Percentiles rank a stretch among this genome's conserved stretches.
Evolutionary conservation across 2,888 invertebrate genomes (phyloP).

Genomic region (Bellardia bayeri): DNA sequence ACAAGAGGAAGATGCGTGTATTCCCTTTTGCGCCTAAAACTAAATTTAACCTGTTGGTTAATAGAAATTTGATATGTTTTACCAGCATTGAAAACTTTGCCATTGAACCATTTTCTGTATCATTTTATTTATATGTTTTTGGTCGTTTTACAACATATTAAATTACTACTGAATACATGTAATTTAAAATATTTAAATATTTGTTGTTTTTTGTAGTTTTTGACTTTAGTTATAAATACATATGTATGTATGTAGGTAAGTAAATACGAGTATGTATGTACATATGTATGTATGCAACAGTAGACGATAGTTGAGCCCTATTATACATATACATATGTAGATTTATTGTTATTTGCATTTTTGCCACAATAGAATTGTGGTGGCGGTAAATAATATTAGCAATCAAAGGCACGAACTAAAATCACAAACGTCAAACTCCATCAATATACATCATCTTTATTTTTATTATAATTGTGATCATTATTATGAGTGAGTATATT

Average conservation of each 20-base stretch:
- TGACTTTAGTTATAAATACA: too few relatives aligned
- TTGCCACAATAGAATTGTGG: slow-evolving; percentile 54
- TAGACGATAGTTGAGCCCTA: background rate
- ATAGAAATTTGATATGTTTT: slow-evolving; percentile 24
- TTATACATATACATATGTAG: too few relatives aligned
- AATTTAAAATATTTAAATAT: slow-evolving; percentile 4
- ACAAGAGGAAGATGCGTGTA: background rate
- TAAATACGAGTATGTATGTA: background rate
- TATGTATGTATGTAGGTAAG: too few relatives aligned
- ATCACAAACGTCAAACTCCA: slow-evolving; percentile 30
- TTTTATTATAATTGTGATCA: slow-evolving; percentile 44
- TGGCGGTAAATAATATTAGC: slow-evolving; percentile 47
- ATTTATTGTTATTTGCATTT: background rate
- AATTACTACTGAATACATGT: slow-evolving; percentile 18
- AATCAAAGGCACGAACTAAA: slow-evolving; percentile 61
- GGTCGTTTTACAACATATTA: background rate
- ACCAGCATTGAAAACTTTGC: background rate
- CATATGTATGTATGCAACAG: background rate
- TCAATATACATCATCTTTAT: slow-evolving; percentile 13
- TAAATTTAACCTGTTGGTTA: slow-evolving; percentile 20
- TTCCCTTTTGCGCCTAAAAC: background rate
- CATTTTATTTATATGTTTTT: background rate
- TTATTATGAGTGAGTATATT: slow-evolving; percentile 29
- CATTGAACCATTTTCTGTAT: background rate
- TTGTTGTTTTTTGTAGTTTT: background rate